Percentiles rank a stretch among this genome's conserved stretches.
These are phyloP conservation scores for Saguinus oedipus DNA, from an alignment of 2,797 vertebrate species.

Conservation along the genomic window DNA sequence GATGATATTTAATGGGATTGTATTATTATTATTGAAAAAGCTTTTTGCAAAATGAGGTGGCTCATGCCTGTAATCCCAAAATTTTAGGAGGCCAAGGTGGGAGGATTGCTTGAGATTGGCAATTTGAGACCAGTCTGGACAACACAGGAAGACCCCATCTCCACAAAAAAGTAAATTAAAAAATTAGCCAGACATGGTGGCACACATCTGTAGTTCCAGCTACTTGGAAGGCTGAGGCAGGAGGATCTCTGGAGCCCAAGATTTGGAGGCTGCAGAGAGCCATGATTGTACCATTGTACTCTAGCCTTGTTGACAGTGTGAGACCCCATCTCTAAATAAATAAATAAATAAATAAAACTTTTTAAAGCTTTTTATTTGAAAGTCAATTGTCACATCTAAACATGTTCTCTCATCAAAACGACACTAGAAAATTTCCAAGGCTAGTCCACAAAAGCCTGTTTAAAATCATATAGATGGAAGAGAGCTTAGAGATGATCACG, in stretches of 20 bases:
- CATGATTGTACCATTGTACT: background rate
- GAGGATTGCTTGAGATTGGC: background rate
- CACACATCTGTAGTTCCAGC: too few relatives aligned
- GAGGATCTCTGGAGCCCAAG: background rate
- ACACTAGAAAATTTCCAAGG: background rate
- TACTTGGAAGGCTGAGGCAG: background rate
- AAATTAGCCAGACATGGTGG: background rate
- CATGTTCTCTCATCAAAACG: background rate
- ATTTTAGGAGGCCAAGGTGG: background rate
- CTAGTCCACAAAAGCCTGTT: background rate
- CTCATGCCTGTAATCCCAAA: background rate
- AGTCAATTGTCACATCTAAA: background rate
- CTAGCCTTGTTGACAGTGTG: background rate
- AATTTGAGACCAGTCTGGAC: background rate
- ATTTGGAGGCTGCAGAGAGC: background rate
- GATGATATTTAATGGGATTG: background rate
- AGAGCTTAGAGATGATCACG: background rate
- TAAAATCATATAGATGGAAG: background rate
- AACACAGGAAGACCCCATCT: background rate
- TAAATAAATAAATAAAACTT: too few relatives aligned
- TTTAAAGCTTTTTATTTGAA: background rate
- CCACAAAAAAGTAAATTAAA: background rate
- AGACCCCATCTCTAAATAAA: background rate
- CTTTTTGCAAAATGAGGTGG: background rate
- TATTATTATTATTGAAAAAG: background rate